Percentiles rank a stretch among this genome's conserved stretches.
These are phyloP conservation scores for Meles meles DNA, from an alignment of 2,113 vertebrate species.

Conservation along the genomic window DNA sequence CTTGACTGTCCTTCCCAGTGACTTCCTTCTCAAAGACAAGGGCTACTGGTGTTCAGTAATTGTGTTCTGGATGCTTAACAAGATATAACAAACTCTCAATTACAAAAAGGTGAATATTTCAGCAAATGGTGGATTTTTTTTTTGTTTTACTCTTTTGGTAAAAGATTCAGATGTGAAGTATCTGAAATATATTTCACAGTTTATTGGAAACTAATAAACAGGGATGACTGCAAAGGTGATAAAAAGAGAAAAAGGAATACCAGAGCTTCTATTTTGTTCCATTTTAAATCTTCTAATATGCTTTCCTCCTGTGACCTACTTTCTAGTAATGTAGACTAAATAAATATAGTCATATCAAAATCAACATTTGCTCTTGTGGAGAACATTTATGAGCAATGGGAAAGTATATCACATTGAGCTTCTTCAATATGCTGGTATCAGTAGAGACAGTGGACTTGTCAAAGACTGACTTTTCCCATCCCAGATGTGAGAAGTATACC, in stretches of 20 bases:
- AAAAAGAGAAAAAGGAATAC: background rate
- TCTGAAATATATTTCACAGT: background rate
- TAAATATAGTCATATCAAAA: background rate
- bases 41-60: background rate
- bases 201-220: background rate
- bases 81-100: background rate
- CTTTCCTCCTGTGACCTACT: background rate
- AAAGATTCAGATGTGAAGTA: background rate
- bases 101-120: background rate
- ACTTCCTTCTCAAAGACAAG: background rate
- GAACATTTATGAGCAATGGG: background rate
- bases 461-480: background rate
- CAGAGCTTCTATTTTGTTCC: background rate
- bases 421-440: background rate
- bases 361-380: background rate
- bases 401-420: background rate
- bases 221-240: background rate
- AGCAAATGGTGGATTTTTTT: background rate
- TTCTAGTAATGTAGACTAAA: background rate
- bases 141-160: background rate
- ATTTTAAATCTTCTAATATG: background rate
- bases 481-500: background rate
- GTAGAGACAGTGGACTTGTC: background rate
- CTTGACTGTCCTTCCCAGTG: background rate
- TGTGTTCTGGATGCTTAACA: background rate